Percentiles rank a stretch among this genome's conserved stretches.
Evolutionary conservation across 2,888 invertebrate species (phyloP).

Genomic region (Sialis fuliginosa): DNA sequence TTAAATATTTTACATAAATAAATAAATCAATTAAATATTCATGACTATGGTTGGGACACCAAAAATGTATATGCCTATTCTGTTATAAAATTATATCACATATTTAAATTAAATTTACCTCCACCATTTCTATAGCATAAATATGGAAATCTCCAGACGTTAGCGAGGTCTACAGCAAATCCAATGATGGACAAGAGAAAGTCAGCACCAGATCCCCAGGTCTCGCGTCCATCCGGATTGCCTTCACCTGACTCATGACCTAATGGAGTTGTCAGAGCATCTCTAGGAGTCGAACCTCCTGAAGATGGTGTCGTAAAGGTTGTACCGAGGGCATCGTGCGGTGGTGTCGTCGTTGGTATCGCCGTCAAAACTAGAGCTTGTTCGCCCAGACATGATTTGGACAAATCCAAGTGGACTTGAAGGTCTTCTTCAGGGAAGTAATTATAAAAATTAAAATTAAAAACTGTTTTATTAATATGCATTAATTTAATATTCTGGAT

Average conservation of each 20-base stretch:
- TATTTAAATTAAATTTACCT: conserved; percentile 28
- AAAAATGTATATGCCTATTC: no score
- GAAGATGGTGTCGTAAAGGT: neutral
- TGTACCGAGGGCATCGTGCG: neutral
- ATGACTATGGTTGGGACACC: no score
- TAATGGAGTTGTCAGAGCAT: conserved; percentile 7
- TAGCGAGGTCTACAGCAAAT: conserved; percentile 70
- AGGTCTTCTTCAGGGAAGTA: neutral
- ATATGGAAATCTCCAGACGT: conserved; percentile 73
- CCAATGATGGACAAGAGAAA: conserved; percentile 71
- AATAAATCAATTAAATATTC: no score
- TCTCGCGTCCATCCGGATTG: conserved; percentile 44
- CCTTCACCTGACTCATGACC: conserved; percentile 4
- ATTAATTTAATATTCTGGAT: neutral
- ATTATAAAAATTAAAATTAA: neutral
- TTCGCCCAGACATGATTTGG: neutral
- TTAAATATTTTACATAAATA: neutral
- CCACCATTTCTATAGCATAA: conserved; percentile 64
- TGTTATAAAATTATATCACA: neutral
- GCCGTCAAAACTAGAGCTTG: no score
- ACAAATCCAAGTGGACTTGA: neutral
- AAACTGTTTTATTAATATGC: neutral
- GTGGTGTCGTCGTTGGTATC: no score
- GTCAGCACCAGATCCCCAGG: conserved; percentile 66
- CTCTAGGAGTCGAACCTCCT: neutral